A percentile compares a stretch with the other conserved stretches of the same genome.
phyloP scores from a whole-genome alignment of 2,113 vertebrate species.

The Bucco capensis region DNA sequence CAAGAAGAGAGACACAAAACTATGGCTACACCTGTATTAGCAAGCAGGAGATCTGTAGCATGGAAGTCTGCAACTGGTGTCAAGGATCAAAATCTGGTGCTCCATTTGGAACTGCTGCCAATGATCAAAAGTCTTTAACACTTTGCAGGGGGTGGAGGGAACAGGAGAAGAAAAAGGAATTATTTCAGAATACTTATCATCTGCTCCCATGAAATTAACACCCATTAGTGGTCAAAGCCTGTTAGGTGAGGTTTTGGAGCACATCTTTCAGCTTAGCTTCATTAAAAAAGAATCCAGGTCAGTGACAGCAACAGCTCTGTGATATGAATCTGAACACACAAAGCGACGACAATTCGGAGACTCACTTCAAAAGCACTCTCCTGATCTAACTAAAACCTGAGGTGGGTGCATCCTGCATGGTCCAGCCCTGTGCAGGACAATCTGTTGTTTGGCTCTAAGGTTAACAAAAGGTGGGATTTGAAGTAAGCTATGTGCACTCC shows the following conservation, averaged over 20 bases:
- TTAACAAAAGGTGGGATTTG: neutral
- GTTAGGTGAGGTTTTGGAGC: neutral
- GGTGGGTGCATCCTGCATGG: accelerated
- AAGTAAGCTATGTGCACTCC: neutral
- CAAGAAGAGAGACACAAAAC: neutral
- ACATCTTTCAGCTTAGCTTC: neutral
- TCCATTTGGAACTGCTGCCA: neutral
- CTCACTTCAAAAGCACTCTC: neutral
- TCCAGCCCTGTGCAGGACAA: neutral
- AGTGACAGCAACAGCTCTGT: neutral
- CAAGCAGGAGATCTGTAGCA: neutral
- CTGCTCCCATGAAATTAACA: neutral
- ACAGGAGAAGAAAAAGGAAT: neutral
- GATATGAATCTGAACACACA: neutral
- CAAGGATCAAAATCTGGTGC: neutral
- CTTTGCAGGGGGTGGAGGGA: accelerated
- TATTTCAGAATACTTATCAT: neutral
- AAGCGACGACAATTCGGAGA: accelerated
- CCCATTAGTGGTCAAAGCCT: neutral
- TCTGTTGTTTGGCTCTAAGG: accelerated
- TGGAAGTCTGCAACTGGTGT: neutral
- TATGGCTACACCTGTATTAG: neutral
- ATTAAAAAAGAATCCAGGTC: neutral
- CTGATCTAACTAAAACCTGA: neutral
- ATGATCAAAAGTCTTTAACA: neutral